A percentile compares a stretch with the other conserved stretches of the same genome.
Conservation (phyloP, 2,888 invertebrate genomes). For the Trichacis sp. region DNA sequence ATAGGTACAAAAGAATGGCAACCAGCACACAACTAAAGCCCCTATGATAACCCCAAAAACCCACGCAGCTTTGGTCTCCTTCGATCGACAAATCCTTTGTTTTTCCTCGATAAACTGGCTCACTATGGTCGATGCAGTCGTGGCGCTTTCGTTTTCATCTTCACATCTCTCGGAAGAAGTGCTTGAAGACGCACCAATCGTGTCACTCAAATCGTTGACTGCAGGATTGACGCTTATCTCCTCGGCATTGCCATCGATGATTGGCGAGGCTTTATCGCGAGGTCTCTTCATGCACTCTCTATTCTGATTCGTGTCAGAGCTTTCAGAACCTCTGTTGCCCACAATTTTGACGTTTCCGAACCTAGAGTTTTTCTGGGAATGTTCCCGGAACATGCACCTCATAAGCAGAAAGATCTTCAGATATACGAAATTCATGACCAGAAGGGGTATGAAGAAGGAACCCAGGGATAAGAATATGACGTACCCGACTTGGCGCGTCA, state of each 20-base stretch:
- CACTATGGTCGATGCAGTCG: conserved; percentile 74
- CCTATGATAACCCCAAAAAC: conserved; percentile 98
- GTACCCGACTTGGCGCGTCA: conserved; percentile 90
- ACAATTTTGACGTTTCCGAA: conserved; percentile 75
- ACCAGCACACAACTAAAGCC: conserved; percentile 95
- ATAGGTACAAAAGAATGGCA: too few relatives aligned
- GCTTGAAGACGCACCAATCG: conserved; percentile 5
- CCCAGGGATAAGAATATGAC: conserved; percentile 93
- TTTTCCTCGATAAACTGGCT: conserved; percentile 91
- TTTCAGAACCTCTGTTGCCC: conserved; percentile 78
- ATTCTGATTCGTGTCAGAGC: conserved; percentile 85
- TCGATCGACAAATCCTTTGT: conserved; percentile 89
- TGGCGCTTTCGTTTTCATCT: conserved; percentile 55
- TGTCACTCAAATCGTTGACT: not conserved
- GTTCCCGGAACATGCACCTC: conserved; percentile 83
- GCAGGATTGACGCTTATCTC: conserved; percentile 33
- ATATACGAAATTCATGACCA: conserved; percentile 96
- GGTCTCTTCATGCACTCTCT: conserved; percentile 68
- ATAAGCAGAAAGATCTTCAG: conserved; percentile 96
- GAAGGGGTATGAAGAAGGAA: conserved; percentile 93
- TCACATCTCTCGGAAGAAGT: conserved; percentile 43
- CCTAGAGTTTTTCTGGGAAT: conserved; percentile 86
- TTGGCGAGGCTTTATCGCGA: conserved; percentile 60
- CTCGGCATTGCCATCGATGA: conserved; percentile 67
- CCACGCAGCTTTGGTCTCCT: conserved; percentile 93